phyloP scores from a whole-genome alignment of 2,888 invertebrate genomes.

The Sipha maydis region DNA sequence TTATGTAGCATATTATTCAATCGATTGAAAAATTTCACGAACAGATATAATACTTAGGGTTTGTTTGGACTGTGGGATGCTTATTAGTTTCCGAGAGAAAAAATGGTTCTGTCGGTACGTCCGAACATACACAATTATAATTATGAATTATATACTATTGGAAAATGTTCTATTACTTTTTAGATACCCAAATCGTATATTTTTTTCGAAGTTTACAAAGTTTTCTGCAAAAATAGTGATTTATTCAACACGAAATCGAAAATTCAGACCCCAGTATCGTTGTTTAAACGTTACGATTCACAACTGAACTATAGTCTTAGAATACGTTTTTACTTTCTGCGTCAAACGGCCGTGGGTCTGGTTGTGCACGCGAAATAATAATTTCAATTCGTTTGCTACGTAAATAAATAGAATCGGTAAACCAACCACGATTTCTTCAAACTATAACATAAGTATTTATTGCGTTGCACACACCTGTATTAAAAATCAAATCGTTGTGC shows the following conservation, averaged over 20 bases:
- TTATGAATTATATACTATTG: conserved; percentile 12
- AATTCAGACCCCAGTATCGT: background rate
- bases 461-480: background rate
- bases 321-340: too few relatives aligned
- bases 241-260: conserved; percentile 24
- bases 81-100: background rate
- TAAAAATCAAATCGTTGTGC: background rate
- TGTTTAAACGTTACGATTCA: background rate
- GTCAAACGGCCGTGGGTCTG: too few relatives aligned
- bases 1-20: background rate
- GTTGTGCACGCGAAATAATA: background rate
- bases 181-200: background rate
- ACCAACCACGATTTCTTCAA: background rate
- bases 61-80: background rate
- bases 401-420: too few relatives aligned
- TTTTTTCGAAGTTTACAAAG: conserved; percentile 1
- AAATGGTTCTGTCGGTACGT: background rate
- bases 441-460: background rate
- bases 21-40: background rate
- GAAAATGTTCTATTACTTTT: background rate
- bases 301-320: background rate
- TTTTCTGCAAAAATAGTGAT: conserved; percentile 20
- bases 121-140: background rate
- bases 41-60: background rate
- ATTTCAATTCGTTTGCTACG: background rate